phyloP scores from a whole-genome alignment of 2,797 vertebrate species.

The Neostethus bicornis region DNA sequence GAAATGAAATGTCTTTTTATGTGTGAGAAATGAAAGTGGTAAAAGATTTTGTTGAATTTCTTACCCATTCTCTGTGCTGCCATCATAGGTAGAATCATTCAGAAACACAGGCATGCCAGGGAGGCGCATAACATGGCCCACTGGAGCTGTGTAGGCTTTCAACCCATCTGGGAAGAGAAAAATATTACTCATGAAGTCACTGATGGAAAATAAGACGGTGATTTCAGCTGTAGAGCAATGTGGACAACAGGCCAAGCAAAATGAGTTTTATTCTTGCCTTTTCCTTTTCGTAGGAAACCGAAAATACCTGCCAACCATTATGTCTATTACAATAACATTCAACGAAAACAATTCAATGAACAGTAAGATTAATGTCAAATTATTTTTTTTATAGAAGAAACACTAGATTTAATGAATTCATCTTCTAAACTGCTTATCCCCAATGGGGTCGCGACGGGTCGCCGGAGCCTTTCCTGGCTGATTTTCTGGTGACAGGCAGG shows the following conservation, averaged over 20 bases:
- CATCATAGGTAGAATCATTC: slow-evolving; percentile 94
- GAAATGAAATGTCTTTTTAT: slow-evolving; percentile 21
- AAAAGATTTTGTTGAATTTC: slow-evolving; percentile 16
- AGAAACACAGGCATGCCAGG: slow-evolving; percentile 81
- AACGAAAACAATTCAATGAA: too few relatives aligned
- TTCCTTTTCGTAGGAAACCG: slow-evolving; percentile 3
- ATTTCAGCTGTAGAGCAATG: not conserved
- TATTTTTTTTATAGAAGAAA: too few relatives aligned
- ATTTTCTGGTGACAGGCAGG: too few relatives aligned
- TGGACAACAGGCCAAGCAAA: slow-evolving; percentile 2
- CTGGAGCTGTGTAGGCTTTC: slow-evolving; percentile 87
- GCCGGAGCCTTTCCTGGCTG: too few relatives aligned
- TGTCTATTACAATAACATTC: too few relatives aligned
- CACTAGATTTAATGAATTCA: too few relatives aligned
- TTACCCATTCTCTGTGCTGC: slow-evolving; percentile 86
- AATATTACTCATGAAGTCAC: not conserved
- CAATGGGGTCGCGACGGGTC: too few relatives aligned
- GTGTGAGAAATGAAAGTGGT: slow-evolving; percentile 23
- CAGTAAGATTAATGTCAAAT: too few relatives aligned
- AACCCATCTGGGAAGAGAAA: slow-evolving; percentile 81
- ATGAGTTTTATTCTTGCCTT: not conserved
- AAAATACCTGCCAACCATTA: too few relatives aligned
- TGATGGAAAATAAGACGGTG: slow-evolving; percentile 9
- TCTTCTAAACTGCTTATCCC: too few relatives aligned
- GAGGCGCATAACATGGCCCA: slow-evolving; percentile 87